Base-by-base conservation (phyloP, 2,797 vertebrate species). In the Podargus strigoides region DNA sequence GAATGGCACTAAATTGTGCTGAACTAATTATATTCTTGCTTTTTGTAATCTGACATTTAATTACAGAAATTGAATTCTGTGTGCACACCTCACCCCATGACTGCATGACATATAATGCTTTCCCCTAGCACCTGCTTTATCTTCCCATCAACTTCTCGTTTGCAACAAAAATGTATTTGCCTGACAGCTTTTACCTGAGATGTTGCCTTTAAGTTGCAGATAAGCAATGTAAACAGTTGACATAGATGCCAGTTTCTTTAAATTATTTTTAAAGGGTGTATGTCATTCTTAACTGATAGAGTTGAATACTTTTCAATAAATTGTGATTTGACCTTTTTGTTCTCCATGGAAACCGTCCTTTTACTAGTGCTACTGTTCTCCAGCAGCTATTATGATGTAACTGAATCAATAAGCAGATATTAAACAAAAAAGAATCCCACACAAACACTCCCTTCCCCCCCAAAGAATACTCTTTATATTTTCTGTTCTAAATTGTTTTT, bases 31-130 rank as follows among this genome's bases (percentile, higher is more conserved):
- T 97, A 97, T 96, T 95, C 89, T 97, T 96, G 94, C 94, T 92
- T 98, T 97, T 96, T 97, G 95, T 97, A 97, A 97, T 94, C 90
- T 97, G 97, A 97, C 96, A 97, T 98, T 98, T 98, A 98, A 97
- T 98, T 98, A 96, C 27, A 60, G 94, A 95, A 94, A 95, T 96
- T 41, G 87, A 82, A 85, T 94, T 89, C 63, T 66, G 60, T 28
- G 67, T 85, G 90, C 89, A 66, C 89, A 95, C 95, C 88, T 97
- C 91, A 80, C 84, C 50, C 27, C 37, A 27, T 1, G 36, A 94
- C 84, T 85, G 64, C 92, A 66, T 96, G 96, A 95, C 95, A 95
- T 84, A 95, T 93, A 97, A 81, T 74, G 93, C 59, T 92, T 68
- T 95, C 91, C 91, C 72, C 74, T 66, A 42, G 91, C 34, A 96